Evolutionary conservation across 2,888 invertebrate genomes (phyloP).

Genomic region (Lepidocyrtinus sp.): DNA sequence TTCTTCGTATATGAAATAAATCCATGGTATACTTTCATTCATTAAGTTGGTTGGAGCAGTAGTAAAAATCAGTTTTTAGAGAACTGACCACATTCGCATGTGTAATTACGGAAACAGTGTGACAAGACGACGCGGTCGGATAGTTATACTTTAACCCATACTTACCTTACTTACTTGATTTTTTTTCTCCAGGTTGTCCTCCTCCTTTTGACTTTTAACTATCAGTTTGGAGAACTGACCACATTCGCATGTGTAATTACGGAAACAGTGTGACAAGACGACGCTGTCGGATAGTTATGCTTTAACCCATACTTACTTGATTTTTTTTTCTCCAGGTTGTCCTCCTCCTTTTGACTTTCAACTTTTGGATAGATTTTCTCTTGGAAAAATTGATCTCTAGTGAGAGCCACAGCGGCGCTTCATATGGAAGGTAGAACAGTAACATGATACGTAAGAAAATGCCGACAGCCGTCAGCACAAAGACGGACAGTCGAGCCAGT

Average conservation of each 20-base stretch:
- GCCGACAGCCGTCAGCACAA: conserved; percentile 41
- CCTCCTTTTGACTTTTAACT: not conserved
- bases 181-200: not conserved
- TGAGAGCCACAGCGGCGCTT: conserved; percentile 3
- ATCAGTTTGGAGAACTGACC: no score
- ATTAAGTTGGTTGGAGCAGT: no score
- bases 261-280: no score
- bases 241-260: no score
- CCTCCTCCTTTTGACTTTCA: not conserved
- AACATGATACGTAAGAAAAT: conserved; percentile 27
- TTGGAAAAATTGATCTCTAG: not conserved
- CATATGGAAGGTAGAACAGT: not conserved
- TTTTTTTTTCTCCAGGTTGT: not conserved
- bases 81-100: no score
- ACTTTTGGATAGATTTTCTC: conserved; percentile 8
- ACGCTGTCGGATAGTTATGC: no score
- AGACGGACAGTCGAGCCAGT: conserved; percentile 2
- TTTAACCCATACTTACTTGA: not conserved
- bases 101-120: no score
- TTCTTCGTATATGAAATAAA: no score
- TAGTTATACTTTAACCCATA: no score
- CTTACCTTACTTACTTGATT: not conserved
- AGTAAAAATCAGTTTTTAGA: no score
- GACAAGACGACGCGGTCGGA: no score
- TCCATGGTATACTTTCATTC: no score